Evolutionary conservation across 2,888 invertebrate species (phyloP).

Genomic region (Prosopocoilus inquinatus): DNA sequence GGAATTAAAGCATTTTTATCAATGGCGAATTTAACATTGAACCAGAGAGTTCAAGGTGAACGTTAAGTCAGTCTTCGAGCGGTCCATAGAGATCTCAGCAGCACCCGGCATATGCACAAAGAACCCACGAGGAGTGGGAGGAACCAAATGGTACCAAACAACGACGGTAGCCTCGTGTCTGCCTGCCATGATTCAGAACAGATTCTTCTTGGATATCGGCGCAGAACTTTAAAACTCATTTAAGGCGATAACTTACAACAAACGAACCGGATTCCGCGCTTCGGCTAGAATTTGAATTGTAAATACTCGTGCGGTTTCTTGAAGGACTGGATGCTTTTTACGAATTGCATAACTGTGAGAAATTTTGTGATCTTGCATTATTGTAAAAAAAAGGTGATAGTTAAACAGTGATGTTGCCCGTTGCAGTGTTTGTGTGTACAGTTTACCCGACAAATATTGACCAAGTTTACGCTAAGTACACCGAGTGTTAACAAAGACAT

Average conservation of each 20-base stretch:
- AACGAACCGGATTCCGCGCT: too few relatives aligned
- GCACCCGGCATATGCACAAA: slow-evolving; percentile 15
- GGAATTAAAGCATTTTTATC: background rate
- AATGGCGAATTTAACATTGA: slow-evolving; percentile 19
- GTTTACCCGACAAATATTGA: too few relatives aligned
- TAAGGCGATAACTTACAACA: background rate
- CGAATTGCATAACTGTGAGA: too few relatives aligned
- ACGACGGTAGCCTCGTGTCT: slow-evolving; percentile 15
- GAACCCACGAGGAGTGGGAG: slow-evolving; percentile 18
- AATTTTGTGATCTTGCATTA: too few relatives aligned
- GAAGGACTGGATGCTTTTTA: too few relatives aligned
- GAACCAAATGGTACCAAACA: slow-evolving; percentile 20
- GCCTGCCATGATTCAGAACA: slow-evolving; percentile 16
- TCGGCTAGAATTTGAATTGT: too few relatives aligned
- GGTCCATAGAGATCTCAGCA: slow-evolving; percentile 18
- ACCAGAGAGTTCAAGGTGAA: slow-evolving; percentile 17
- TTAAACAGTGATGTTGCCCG: too few relatives aligned
- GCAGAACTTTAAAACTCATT: slow-evolving; percentile 5
- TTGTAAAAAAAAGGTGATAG: too few relatives aligned
- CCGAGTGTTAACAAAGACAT: too few relatives aligned
- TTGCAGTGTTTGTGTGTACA: too few relatives aligned
- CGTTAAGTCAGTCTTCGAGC: slow-evolving; percentile 9
- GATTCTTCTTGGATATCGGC: slow-evolving; percentile 14
- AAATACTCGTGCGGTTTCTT: too few relatives aligned
- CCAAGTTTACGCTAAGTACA: too few relatives aligned